Evolutionary conservation across 2,797 vertebrate genomes (phyloP), one percentile per base, ranked within the genome.

Genomic region (Chelon auratus): DNA sequence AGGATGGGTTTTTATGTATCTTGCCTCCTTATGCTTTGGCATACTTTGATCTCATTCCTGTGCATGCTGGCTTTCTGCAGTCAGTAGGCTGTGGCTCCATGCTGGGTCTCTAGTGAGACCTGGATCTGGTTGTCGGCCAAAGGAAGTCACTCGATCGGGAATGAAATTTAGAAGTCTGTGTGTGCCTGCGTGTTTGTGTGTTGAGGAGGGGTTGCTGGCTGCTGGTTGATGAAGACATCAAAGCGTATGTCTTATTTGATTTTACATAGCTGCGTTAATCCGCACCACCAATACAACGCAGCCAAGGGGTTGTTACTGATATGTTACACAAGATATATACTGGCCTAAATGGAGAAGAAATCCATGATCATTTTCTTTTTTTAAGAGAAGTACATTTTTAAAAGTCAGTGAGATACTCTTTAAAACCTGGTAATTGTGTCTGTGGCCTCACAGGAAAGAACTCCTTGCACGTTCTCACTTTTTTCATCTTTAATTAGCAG

Each of bases 41-140:
- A 62, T 58, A 78, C 89, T 92, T 90, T 93, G 85, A 92, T 92
- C 77, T 90, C 53, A 59, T 82, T 86, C 53, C 84, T 76, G 73
- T 83, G 72, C 57, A 17, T 77, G 80, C 74, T 69, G 73, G 58
- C 71, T 82, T 75, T 84, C 56, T 82, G 75, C 76, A 79, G 86
- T 68, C n/a, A 40, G 80, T 69, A 63, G 72, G 72, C 87, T 65
- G 81, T 73, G 75, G 76, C 79, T 47, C 69, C 89, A 87, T 3
- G 77, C 87, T 89, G 89, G 59, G 84, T 68, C 75, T 85, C 84
- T 63, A 70, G 76, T 77, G 78, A 87, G 78, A 78, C 87, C 78
- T 80, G 81, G 64, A 87, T 87, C 62, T 82, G 65, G 77, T 80
- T 87, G 65, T 77, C 17, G 26, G 58, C 62, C 47, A 54, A 67